These are phyloP conservation scores for Onychostruthus taczanowskii DNA, from an alignment of 2,113 vertebrate genomes.

Conservation along the genomic window DNA sequence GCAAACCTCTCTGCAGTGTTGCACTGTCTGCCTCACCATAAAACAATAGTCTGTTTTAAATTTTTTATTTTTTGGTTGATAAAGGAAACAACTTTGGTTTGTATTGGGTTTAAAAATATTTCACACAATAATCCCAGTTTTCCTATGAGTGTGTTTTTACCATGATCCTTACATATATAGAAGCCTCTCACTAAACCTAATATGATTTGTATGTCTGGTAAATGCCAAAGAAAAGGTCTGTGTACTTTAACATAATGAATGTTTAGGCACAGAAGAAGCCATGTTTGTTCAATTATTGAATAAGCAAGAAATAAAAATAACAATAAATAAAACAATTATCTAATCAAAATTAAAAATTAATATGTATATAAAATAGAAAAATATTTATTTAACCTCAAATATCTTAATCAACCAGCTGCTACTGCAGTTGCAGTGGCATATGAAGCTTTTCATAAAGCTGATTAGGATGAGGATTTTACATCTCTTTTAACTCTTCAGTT, in stretches of 20 bases:
- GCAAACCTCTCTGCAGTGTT: background rate
- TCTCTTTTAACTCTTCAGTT: background rate
- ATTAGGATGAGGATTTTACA: background rate
- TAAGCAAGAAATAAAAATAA: background rate
- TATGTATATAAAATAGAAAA: background rate
- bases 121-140: background rate
- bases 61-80: background rate
- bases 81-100: background rate
- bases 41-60: background rate
- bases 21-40: background rate
- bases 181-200: background rate
- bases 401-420: background rate
- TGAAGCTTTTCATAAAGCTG: background rate
- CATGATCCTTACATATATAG: background rate
- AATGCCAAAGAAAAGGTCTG: background rate
- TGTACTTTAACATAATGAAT: background rate
- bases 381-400: background rate
- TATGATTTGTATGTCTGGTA: background rate
- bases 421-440: background rate
- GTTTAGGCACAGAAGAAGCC: background rate
- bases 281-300: background rate
- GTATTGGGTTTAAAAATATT: background rate
- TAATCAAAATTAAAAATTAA: background rate
- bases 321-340: background rate
- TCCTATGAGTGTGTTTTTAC: background rate